Evolutionary conservation across 2,888 invertebrate genomes (phyloP).

Genomic region (Acanthococcus lagerstroemiae): DNA sequence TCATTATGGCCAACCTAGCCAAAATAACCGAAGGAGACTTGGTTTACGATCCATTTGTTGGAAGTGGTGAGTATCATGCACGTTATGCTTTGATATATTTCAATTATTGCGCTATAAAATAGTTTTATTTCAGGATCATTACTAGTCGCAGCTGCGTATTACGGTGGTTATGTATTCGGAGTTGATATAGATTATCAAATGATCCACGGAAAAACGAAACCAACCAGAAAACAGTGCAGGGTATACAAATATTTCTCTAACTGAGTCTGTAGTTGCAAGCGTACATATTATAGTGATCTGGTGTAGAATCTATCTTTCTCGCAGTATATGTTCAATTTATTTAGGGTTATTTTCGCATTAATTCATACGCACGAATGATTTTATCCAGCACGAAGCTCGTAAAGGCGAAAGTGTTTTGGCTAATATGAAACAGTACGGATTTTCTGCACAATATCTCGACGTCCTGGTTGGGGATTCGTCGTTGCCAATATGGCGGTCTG

Average conservation of each 20-base stretch:
- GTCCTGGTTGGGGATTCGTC: conserved; percentile 88
- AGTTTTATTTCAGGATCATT: conserved; percentile 50
- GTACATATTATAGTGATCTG: no score
- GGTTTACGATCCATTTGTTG: conserved; percentile 91
- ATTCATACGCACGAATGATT: no score
- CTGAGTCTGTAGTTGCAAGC: no score
- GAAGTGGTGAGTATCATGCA: conserved; percentile 41
- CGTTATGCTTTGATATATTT: background rate
- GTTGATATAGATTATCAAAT: conserved; percentile 91
- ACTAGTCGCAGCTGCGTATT: conserved; percentile 77
- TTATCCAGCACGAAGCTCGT: conserved; percentile 37
- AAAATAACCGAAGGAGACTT: conserved; percentile 59
- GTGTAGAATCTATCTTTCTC: background rate
- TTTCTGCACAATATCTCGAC: conserved; percentile 66
- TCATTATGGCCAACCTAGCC: conserved; percentile 94
- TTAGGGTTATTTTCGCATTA: no score
- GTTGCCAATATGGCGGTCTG: conserved; percentile 61
- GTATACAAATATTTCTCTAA: no score
- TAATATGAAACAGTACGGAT: conserved; percentile 82
- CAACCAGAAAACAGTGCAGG: conserved; percentile 51
- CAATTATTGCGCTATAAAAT: background rate
- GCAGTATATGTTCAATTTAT: background rate
- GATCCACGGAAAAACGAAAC: conserved; percentile 75
- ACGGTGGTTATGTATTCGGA: conserved; percentile 76
- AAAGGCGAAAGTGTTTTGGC: conserved; percentile 73